Conservation (phyloP, 2,113 vertebrate genomes). For the Podilymbus podiceps region DNA sequence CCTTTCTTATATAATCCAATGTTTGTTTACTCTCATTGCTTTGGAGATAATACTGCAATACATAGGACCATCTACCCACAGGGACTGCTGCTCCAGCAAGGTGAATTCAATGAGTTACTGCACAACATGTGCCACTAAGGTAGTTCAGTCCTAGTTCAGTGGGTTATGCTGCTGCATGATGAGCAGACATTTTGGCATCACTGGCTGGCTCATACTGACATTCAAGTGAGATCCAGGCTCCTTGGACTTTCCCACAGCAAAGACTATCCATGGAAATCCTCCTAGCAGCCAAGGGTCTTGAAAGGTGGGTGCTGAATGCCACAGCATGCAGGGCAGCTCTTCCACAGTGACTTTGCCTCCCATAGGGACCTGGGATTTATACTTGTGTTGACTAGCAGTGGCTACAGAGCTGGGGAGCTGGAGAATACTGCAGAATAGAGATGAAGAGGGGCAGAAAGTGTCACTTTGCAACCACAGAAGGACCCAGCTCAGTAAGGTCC, state of each 20-base stretch:
- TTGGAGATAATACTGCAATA: constrained; percentile 24
- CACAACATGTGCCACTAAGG: background rate
- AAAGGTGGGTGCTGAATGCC: background rate
- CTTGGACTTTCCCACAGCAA: background rate
- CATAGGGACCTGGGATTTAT: background rate
- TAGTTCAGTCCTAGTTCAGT: constrained; percentile 46
- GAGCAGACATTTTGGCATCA: background rate
- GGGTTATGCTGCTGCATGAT: background rate
- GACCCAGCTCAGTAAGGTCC: background rate
- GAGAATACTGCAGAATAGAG: background rate
- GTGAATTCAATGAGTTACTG: constrained; percentile 31
- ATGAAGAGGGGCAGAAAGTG: background rate
- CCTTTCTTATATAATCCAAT: constrained; percentile 49
- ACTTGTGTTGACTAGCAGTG: background rate
- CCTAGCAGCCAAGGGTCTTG: background rate
- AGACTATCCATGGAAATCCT: background rate
- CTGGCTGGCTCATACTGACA: background rate
- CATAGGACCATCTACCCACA: background rate
- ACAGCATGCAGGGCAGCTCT: background rate
- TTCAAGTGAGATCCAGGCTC: background rate
- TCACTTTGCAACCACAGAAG: background rate
- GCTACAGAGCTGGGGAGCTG: background rate
- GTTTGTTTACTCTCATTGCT: constrained; percentile 55
- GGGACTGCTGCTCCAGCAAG: constrained; percentile 18
- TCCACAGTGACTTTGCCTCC: background rate